Conservation (phyloP, 1,140 invertebrate species). For the honey bee (Apis mellifera) region DNA sequence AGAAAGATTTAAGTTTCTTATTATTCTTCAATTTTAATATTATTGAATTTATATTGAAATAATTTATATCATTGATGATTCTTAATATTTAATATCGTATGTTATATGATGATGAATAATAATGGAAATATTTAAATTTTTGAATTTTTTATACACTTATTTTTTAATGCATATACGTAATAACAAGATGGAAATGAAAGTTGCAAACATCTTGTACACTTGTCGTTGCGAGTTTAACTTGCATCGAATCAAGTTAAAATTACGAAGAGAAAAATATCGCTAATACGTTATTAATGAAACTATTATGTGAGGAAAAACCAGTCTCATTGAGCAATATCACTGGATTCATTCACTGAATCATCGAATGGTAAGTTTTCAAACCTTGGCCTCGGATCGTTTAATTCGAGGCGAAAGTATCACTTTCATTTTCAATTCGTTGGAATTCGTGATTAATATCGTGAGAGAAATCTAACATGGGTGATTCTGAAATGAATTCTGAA, state of each 20-base stretch:
- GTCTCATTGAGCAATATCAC: background rate
- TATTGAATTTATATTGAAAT: too few relatives aligned
- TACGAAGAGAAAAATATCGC: background rate
- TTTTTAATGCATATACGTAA: too few relatives aligned
- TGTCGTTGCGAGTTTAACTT: background rate
- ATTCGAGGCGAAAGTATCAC: background rate
- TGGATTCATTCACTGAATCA: conserved; percentile 14
- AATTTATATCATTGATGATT: too few relatives aligned
- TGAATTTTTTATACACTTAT: background rate
- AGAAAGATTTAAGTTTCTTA: too few relatives aligned
- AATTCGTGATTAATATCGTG: background rate
- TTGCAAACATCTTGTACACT: too few relatives aligned
- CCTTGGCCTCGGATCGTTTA: conserved; percentile 1
- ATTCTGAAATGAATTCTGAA: background rate
- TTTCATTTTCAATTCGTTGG: conserved; percentile 9
- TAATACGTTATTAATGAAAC: background rate
- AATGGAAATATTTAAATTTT: background rate
- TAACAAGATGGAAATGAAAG: too few relatives aligned
- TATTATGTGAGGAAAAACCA: background rate
- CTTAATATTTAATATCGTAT: too few relatives aligned
- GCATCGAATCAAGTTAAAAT: background rate
- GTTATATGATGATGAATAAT: too few relatives aligned
- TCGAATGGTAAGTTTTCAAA: background rate
- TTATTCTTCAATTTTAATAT: too few relatives aligned
- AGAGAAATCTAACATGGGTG: background rate